Base-by-base conservation (phyloP, 2,888 invertebrate genomes). In the Lymantria dispar region DNA sequence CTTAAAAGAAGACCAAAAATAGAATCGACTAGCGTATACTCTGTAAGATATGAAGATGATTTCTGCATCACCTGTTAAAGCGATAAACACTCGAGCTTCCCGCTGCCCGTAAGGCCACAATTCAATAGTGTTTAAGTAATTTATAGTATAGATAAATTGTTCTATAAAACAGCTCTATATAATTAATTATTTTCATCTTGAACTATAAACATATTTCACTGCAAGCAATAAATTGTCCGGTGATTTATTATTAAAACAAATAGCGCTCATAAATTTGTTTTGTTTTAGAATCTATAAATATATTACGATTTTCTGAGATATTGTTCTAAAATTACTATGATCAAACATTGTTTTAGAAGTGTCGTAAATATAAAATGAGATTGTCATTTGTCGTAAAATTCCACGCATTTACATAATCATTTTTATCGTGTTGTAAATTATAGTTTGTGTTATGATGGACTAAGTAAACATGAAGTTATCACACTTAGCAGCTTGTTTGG, bases 141-240 rank as follows among this genome's bases (percentile, higher is more conserved):
- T 64, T 69, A 70, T 64, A 51, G 57, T 53, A 51, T 47, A 67
- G 54, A 63, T 67, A 61, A 67, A 65, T 65, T 56, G 58, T 50
- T 54, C 58, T 54, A 56, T 61, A 67, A 56, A 64, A 60, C 54
- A 62, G 61, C 56, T 50, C 30, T 50, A 50, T 42, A 50, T 53
- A 43, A 61, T 63, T 64, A 58, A 64, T 65, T 61, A 63, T 64
- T 55, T 58, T 56, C 45, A 50, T 56, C 56, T 33, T 44, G 33
- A 31, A 45, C 54, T 49, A 56, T 50, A 14, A 44, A 41, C 39
- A 49, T 56, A 47, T 58, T 55, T 62, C 60, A 52, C 51, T 36
- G 39, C 37, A 39, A 33, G 52, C 48, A 54, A 54, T 67, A 67
- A 67, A 65, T 63, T 61, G 44, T 38, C n/a, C 8, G 47, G 41